phyloP scores from a whole-genome alignment of 2,888 invertebrate species.

The Eilema sororculum region DNA sequence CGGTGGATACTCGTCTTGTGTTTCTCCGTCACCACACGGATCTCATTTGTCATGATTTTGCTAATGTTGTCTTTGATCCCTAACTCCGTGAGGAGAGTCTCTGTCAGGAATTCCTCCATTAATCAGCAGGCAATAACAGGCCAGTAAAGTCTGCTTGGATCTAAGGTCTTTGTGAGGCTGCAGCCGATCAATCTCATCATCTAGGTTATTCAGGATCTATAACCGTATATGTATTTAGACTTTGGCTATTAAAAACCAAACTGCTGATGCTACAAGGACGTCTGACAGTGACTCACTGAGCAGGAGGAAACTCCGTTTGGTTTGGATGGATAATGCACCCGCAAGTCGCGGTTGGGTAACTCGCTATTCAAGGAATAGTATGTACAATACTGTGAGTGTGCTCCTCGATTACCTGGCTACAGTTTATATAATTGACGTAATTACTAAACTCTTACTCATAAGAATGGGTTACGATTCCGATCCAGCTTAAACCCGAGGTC shows the following conservation, averaged over 20 bases:
- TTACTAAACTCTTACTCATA: not conserved
- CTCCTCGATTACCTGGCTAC: not conserved
- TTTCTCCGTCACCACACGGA: too few relatives aligned
- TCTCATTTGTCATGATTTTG: too few relatives aligned
- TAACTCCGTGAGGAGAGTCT: not conserved
- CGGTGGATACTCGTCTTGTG: too few relatives aligned
- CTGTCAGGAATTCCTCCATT: not conserved
- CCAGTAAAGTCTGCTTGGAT: not conserved
- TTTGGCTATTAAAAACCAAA: not conserved
- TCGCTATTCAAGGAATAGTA: not conserved
- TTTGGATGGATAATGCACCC: conserved; percentile 13
- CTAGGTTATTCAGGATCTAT: not conserved
- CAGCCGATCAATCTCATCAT: not conserved
- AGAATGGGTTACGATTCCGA: too few relatives aligned
- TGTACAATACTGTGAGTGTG: not conserved
- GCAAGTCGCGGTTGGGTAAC: conserved; percentile 3
- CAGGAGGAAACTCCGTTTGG: conserved; percentile 9
- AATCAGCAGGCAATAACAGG: not conserved
- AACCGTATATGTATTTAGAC: not conserved
- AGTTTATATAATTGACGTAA: not conserved
- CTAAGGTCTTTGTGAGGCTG: not conserved
- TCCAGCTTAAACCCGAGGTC: too few relatives aligned
- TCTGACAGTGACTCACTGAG: conserved; percentile 3
- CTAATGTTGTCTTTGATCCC: too few relatives aligned
- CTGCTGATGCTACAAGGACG: not conserved